Percentiles rank a stretch among this genome's conserved stretches.
Conservation (phyloP, 2,113 vertebrate species). For the Lepus americanus region DNA sequence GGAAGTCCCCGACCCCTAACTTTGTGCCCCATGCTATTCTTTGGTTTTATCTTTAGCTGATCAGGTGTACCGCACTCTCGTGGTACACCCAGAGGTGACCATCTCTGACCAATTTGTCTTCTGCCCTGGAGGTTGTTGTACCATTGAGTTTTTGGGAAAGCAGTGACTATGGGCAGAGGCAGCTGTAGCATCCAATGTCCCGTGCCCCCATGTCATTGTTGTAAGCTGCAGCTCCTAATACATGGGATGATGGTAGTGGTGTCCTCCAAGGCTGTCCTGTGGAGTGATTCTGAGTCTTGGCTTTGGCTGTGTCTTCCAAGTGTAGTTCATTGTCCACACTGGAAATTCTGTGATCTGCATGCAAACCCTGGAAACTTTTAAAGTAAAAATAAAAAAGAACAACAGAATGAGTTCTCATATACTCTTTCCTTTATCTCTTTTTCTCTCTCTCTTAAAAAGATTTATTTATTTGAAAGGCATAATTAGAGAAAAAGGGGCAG, state of each 20-base stretch:
- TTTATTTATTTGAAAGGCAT: too few relatives aligned
- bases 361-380: too few relatives aligned
- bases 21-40: not conserved
- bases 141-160: not conserved
- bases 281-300: not conserved
- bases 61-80: constrained; percentile 9
- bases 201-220: not conserved
- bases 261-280: not conserved
- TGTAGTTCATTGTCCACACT: not conserved
- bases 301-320: not conserved
- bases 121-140: not conserved
- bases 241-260: not conserved
- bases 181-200: too few relatives aligned
- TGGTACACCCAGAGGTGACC: not conserved
- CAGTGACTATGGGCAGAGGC: not conserved
- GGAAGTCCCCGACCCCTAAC: constrained; percentile 6
- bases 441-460: too few relatives aligned
- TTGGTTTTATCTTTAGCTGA: not conserved
- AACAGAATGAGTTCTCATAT: not conserved
- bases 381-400: not conserved
- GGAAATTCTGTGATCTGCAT: not conserved
- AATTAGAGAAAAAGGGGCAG: too few relatives aligned
- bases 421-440: not conserved
- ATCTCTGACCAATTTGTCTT: not conserved
- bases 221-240: not conserved